These are phyloP conservation scores for Helogale parvula DNA, from an alignment of 2,113 vertebrate species.

Conservation along the genomic window DNA sequence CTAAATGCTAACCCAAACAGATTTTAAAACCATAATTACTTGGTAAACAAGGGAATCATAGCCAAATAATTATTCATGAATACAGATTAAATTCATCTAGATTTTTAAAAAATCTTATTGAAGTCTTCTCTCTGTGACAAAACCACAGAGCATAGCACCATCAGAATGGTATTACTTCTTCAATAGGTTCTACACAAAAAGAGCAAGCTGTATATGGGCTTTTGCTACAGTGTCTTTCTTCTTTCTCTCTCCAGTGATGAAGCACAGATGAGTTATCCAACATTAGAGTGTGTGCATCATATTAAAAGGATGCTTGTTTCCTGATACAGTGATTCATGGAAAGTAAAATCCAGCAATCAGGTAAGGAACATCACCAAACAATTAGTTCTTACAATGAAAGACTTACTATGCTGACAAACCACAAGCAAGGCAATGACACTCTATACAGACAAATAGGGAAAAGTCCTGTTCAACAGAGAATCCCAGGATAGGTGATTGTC, in stretches of 20 bases:
- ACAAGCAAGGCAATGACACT: not conserved
- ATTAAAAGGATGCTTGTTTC: not conserved
- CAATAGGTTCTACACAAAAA: constrained; percentile 33
- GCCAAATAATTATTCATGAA: constrained; percentile 86
- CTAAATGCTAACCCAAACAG: constrained; percentile 88
- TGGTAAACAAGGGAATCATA: constrained; percentile 86
- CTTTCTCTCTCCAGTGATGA: constrained; percentile 33
- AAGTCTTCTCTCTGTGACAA: constrained; percentile 73
- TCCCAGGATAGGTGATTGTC: not conserved
- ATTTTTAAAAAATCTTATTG: constrained; percentile 44
- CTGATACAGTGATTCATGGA: constrained; percentile 22
- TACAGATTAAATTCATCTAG: constrained; percentile 82
- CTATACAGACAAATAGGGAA: not conserved
- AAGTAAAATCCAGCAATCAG: constrained; percentile 57
- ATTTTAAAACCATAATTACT: constrained; percentile 89
- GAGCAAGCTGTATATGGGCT: not conserved
- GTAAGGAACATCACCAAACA: constrained; percentile 64
- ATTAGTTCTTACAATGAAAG: constrained; percentile 68
- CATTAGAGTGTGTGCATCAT: not conserved
- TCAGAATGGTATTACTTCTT: constrained; percentile 33
- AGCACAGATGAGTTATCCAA: not conserved
- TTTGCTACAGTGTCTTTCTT: constrained; percentile 41
- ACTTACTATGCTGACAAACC: not conserved
- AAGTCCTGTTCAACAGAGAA: not conserved
- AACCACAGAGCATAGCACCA: constrained; percentile 55